Conservation (phyloP, 2,797 vertebrate genomes). For the Pogonophryne albipinna region DNA sequence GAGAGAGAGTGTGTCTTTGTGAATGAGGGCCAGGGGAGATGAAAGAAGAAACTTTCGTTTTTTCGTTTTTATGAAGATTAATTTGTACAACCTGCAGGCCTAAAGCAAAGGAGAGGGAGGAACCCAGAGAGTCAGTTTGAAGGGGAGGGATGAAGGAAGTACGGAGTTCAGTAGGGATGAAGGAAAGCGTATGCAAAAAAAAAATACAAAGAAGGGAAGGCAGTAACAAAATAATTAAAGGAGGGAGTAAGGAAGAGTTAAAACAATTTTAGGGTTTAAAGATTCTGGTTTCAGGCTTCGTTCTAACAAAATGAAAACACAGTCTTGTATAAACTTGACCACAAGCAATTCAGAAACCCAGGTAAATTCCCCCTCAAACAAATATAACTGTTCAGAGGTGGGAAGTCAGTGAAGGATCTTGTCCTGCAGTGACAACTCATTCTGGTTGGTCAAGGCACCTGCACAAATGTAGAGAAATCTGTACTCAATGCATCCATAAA, state of each 20-base stretch:
- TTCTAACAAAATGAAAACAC: conserved; percentile 19
- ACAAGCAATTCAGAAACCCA: neutral
- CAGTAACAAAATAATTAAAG: neutral
- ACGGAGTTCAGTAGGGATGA: conserved; percentile 25
- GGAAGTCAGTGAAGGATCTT: neutral
- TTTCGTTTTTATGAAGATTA: conserved; percentile 72
- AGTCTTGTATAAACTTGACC: neutral
- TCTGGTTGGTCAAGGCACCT: neutral
- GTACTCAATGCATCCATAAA: neutral
- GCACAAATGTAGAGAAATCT: neutral
- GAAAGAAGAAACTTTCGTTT: conserved; percentile 64
- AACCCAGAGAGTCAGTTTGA: conserved; percentile 32
- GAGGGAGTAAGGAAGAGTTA: neutral
- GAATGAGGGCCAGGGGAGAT: conserved; percentile 63
- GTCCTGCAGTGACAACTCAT: neutral
- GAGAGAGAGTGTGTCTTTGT: conserved; percentile 48
- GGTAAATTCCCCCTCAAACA: neutral
- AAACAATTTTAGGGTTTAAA: neutral
- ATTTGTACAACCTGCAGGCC: conserved; percentile 74
- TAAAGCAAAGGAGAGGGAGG: conserved; percentile 33
- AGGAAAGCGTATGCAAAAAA: neutral
- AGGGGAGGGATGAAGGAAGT: conserved; percentile 17
- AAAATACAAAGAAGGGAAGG: conserved; percentile 19
- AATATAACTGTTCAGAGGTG: neutral
- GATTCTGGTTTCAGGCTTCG: conserved; percentile 1